phyloP scores from a whole-genome alignment of 2,797 vertebrate genomes.

The Cyclura pinguis region DNA sequence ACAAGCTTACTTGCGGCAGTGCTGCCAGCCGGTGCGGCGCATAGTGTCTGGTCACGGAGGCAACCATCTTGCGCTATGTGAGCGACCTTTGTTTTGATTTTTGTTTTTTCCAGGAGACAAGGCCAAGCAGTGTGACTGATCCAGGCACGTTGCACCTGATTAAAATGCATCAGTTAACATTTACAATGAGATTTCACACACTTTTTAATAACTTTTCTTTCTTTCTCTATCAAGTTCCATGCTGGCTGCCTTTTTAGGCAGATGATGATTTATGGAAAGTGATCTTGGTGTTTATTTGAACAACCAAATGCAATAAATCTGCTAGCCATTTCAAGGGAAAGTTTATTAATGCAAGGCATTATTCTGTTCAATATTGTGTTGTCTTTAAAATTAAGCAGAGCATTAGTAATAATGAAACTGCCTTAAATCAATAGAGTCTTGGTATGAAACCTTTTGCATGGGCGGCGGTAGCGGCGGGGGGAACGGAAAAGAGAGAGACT shows the following conservation, averaged over 20 bases:
- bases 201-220: conserved; percentile 68
- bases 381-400: conserved; percentile 84
- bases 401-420: conserved; percentile 80
- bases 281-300: conserved; percentile 78
- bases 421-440: conserved; percentile 78
- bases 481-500: neutral
- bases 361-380: conserved; percentile 81
- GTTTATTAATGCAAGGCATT: conserved; percentile 81
- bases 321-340: conserved; percentile 76
- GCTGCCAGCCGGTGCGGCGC: too few relatives aligned
- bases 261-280: conserved; percentile 77
- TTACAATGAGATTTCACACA: conserved; percentile 74
- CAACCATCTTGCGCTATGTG: neutral
- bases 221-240: conserved; percentile 74
- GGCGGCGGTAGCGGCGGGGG: neutral
- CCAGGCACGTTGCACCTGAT: conserved; percentile 18
- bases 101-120: neutral
- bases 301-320: conserved; percentile 80
- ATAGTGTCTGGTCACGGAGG: too few relatives aligned
- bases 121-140: neutral
- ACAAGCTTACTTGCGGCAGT: neutral
- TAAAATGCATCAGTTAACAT: conserved; percentile 73
- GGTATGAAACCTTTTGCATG: conserved; percentile 70
- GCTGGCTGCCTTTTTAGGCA: conserved; percentile 73
- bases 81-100: neutral